Percentiles rank a stretch among this genome's conserved stretches.
phyloP scores from a whole-genome alignment of 1,140 invertebrate species.

The Paralvinella palmiformis region DNA sequence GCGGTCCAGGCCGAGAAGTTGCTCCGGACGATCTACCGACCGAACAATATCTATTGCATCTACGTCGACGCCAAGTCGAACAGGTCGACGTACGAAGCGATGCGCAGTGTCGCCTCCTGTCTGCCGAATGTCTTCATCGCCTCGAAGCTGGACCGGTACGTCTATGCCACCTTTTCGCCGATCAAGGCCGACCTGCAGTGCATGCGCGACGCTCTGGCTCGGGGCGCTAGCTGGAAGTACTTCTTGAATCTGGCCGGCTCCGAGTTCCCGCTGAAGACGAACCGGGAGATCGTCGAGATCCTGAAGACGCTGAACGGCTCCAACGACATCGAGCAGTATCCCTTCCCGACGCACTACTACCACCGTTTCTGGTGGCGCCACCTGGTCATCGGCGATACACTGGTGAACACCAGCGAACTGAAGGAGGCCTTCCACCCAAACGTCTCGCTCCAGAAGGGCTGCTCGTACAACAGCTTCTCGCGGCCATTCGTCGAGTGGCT shows the following conservation, averaged over 20 bases:
- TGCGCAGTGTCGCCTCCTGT: slow-evolving; percentile 28
- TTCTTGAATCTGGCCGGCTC: slow-evolving; percentile 21
- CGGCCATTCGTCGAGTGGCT: slow-evolving; percentile 32
- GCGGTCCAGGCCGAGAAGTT: slow-evolving; percentile 26
- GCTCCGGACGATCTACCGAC: slow-evolving; percentile 34
- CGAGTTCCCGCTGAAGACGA: slow-evolving; percentile 19
- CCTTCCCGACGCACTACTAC: neutral
- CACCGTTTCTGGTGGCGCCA: neutral
- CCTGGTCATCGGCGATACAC: neutral
- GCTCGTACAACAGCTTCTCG: slow-evolving; percentile 31
- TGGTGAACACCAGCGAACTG: neutral
- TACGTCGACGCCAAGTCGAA: slow-evolving; percentile 33
- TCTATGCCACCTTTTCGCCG: slow-evolving; percentile 21
- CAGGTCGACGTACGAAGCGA: slow-evolving; percentile 16
- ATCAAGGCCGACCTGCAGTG: slow-evolving; percentile 33
- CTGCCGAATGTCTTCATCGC: slow-evolving; percentile 39
- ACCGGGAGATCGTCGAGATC: slow-evolving; percentile 12
- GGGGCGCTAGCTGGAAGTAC: slow-evolving; percentile 16
- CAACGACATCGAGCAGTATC: slow-evolving; percentile 16
- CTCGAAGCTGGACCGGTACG: slow-evolving; percentile 23
- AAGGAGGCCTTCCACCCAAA: slow-evolving; percentile 4
- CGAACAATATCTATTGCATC: slow-evolving; percentile 41
- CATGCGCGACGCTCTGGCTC: slow-evolving; percentile 28
- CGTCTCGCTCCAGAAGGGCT: slow-evolving; percentile 33
- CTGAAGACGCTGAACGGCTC: slow-evolving; percentile 13